These are phyloP conservation scores for Onthophagus taurus DNA, from an alignment of 1,140 invertebrate species.

Conservation along the genomic window DNA sequence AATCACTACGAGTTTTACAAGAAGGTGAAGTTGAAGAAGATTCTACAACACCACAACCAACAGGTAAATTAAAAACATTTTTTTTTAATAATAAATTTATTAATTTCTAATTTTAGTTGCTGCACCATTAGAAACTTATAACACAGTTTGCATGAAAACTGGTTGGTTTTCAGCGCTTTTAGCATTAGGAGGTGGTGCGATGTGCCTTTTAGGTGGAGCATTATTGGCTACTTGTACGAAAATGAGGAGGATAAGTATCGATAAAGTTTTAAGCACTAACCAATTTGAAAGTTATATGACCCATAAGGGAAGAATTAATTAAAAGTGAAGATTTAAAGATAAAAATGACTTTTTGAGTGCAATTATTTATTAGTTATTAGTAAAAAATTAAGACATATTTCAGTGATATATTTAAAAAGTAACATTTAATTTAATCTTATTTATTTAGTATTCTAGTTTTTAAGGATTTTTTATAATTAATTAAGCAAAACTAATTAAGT, in stretches of 20 bases:
- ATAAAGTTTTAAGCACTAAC: conserved; percentile 42
- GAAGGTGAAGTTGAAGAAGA: conserved; percentile 67
- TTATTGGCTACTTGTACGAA: conserved; percentile 61
- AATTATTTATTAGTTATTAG: neutral
- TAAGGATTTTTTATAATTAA: neutral
- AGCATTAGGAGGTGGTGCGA: conserved; percentile 54
- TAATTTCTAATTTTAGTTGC: conserved; percentile 22
- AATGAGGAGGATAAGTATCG: conserved; percentile 46
- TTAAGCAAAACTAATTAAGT: no score
- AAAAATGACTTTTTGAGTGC: neutral
- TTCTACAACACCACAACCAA: no score
- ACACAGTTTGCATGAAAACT: conserved; percentile 67
- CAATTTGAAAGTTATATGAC: conserved; percentile 58
- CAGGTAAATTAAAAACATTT: no score
- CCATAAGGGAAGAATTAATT: conserved; percentile 63
- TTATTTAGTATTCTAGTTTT: neutral
- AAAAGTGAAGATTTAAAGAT: conserved; percentile 19
- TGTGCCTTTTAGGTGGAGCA: conserved; percentile 59
- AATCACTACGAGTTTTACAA: conserved; percentile 76
- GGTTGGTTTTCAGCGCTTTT: conserved; percentile 65
- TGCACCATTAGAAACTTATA: conserved; percentile 42
- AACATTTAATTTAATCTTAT: neutral
- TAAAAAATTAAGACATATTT: neutral
- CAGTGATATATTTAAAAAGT: neutral
- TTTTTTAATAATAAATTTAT: neutral